These are phyloP conservation scores for Platyscapa corneri DNA, from an alignment of 1,140 invertebrate species.

Conservation along the genomic window DNA sequence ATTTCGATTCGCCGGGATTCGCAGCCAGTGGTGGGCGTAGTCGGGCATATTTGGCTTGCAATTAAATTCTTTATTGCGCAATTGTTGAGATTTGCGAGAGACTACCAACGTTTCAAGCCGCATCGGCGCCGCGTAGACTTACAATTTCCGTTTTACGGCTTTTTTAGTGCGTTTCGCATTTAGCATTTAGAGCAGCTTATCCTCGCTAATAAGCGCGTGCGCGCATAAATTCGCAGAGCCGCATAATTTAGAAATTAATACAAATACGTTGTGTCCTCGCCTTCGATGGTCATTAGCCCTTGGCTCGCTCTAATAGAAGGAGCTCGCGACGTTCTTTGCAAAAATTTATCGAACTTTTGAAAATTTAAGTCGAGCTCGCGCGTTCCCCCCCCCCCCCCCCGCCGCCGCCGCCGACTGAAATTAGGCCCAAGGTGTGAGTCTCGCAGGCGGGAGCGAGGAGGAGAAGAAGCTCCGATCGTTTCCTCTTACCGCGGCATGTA, in stretches of 20 bases:
- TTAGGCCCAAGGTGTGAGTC: no score
- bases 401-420: background rate
- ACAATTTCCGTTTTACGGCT: background rate
- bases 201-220: background rate
- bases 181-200: background rate
- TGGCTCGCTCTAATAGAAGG: no score
- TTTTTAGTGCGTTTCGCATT: background rate
- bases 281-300: background rate
- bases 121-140: background rate
- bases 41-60: background rate
- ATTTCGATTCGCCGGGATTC: background rate
- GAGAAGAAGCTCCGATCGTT: background rate
- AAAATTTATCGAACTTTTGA: slow-evolving; percentile 1
- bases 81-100: background rate
- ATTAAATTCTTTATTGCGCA: background rate
- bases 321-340: background rate
- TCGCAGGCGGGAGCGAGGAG: no score
- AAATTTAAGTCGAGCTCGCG: background rate
- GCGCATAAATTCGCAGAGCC: background rate
- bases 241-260: background rate
- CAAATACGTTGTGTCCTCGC: background rate
- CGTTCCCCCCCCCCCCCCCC: no score
- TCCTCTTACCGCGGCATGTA: background rate
- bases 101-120: background rate
- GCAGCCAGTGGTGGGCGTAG: background rate